Evolutionary conservation across 2,113 vertebrate species (phyloP).

Genomic region (Genyomyrus donnyi): DNA sequence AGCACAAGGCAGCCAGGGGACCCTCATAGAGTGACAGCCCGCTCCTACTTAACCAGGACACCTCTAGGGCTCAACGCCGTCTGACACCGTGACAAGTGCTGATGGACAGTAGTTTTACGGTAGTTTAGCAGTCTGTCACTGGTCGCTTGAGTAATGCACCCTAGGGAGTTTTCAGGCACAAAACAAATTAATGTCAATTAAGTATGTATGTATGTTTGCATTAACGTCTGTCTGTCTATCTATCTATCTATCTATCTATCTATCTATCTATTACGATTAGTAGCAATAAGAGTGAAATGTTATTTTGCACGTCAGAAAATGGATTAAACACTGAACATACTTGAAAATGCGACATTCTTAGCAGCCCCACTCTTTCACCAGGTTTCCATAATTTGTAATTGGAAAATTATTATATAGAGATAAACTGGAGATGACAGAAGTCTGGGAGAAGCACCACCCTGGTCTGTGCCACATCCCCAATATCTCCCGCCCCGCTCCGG

Average conservation of each 20-base stretch:
- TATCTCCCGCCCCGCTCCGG: conserved; percentile 10
- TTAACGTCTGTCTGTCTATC: not conserved
- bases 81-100: not conserved
- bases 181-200: not conserved
- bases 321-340: not conserved
- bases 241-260: not conserved
- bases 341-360: not conserved
- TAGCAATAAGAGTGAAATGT: not conserved
- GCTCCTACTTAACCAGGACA: not conserved
- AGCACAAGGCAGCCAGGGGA: not conserved
- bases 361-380: not conserved
- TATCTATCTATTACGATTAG: not conserved
- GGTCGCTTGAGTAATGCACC: not conserved
- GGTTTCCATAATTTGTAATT: not conserved
- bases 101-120: not conserved
- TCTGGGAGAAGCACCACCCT: not conserved
- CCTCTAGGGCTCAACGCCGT: not conserved
- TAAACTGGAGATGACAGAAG: not conserved
- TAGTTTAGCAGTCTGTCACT: not conserved
- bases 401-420: not conserved
- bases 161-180: not conserved
- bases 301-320: not conserved
- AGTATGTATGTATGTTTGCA: not conserved
- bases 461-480: conserved; percentile 18
- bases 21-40: not conserved